Evolutionary conservation across 1,140 invertebrate genomes (phyloP).

Genomic region (Apis florea): DNA sequence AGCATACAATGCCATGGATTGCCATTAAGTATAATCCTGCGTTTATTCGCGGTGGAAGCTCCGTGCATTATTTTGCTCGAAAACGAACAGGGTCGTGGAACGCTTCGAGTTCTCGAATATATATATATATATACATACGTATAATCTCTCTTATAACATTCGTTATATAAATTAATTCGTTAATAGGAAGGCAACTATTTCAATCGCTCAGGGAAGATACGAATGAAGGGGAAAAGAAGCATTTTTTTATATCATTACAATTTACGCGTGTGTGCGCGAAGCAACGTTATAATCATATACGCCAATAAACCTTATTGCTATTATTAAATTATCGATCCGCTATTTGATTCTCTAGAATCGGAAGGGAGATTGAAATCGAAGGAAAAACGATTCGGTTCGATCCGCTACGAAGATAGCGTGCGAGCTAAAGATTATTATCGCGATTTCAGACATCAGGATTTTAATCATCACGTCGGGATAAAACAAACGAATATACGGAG

Average conservation of each 20-base stretch:
- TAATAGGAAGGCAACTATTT: neutral
- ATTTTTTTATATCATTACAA: too few relatives aligned
- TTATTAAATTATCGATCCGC: too few relatives aligned
- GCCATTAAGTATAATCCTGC: constrained; percentile 66
- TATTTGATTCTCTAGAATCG: too few relatives aligned
- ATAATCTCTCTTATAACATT: constrained; percentile 49
- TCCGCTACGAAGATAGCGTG: neutral
- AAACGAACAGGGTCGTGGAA: constrained; percentile 37
- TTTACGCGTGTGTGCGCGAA: too few relatives aligned
- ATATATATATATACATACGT: neutral
- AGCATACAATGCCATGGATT: constrained; percentile 60
- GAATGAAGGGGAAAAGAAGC: too few relatives aligned
- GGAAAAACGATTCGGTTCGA: too few relatives aligned
- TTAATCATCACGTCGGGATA: neutral
- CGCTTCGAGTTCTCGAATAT: constrained; percentile 6
- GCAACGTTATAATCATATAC: too few relatives aligned
- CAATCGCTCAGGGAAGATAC: neutral
- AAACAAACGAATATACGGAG: neutral
- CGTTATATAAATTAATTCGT: constrained; percentile 41
- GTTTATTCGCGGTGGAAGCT: constrained; percentile 59
- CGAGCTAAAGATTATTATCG: too few relatives aligned
- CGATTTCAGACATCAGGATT: neutral
- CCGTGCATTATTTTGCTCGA: constrained; percentile 54
- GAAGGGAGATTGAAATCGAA: too few relatives aligned
- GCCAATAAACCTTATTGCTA: too few relatives aligned